phyloP scores from a whole-genome alignment of 2,113 vertebrate genomes.

The Alligator mississippiensis region DNA sequence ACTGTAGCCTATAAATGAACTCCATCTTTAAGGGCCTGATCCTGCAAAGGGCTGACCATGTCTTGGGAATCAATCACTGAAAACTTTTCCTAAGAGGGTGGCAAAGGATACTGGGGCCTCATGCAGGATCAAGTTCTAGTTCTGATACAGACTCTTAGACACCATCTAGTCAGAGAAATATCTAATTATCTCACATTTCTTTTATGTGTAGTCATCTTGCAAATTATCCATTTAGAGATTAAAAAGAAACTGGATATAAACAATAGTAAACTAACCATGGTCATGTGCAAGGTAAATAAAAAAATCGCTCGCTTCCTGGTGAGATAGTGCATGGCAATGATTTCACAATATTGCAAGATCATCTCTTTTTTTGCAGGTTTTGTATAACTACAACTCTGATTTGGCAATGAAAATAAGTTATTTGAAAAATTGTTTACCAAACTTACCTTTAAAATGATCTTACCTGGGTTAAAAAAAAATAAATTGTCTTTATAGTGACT shows the following conservation, averaged over 20 bases:
- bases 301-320: neutral
- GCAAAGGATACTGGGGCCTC: neutral
- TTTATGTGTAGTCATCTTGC: neutral
- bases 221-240: neutral
- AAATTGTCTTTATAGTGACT: neutral
- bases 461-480: neutral
- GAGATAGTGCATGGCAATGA: neutral
- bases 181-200: conserved; percentile 10
- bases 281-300: neutral
- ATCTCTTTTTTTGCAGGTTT: neutral
- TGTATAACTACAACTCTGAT: neutral
- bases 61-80: conserved; percentile 3
- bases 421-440: neutral
- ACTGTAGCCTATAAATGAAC: conserved; percentile 12
- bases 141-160: neutral
- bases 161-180: rapidly evolving
- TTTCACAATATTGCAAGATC: neutral
- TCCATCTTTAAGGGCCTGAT: neutral
- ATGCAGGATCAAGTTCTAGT: neutral
- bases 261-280: neutral
- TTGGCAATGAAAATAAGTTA: neutral
- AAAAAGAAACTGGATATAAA: conserved; percentile 27
- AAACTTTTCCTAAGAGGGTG: neutral
- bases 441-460: conserved; percentile 16
- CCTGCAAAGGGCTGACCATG: neutral